Conservation (phyloP, 1,140 invertebrate genomes). For the Galendromus occidentalis region DNA sequence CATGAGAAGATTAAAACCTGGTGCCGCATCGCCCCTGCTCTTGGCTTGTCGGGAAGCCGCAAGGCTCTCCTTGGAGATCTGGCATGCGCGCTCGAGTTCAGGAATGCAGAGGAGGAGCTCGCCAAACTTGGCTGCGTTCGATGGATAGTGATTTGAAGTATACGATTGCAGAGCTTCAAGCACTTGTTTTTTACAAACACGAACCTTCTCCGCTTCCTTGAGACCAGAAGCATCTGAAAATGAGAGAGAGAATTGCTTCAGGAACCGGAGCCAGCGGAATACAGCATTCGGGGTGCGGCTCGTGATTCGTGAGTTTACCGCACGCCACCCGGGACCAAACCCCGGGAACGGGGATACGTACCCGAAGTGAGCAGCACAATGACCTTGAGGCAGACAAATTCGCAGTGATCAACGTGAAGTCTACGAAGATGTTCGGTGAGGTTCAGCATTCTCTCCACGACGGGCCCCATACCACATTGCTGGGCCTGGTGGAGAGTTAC, state of each 20-base stretch:
- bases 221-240: conserved; percentile 62
- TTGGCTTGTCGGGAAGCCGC: conserved; percentile 41
- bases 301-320: background rate
- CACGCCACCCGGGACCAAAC: too few species aligned
- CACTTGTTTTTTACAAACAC: conserved; percentile 77
- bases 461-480: conserved; percentile 47
- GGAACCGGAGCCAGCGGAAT: too few species aligned
- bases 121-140: conserved; percentile 80
- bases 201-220: conserved; percentile 69
- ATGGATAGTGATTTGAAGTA: conserved; percentile 69
- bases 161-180: conserved; percentile 77
- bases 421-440: conserved; percentile 75
- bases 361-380: conserved; percentile 77
- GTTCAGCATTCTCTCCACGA: conserved; percentile 79
- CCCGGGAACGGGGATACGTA: conserved; percentile 27
- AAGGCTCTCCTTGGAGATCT: conserved; percentile 79
- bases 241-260: too few species aligned
- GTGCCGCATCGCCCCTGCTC: conserved; percentile 57
- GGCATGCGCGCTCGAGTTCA: conserved; percentile 77
- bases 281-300: background rate
- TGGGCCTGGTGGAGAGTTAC: conserved; percentile 52
- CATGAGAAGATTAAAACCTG: conserved; percentile 82
- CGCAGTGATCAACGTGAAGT: conserved; percentile 78
- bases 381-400: conserved; percentile 87
- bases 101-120: conserved; percentile 77